Evolutionary conservation across 2,797 vertebrate species (phyloP).

Genomic region (Phataginus tetradactyla): DNA sequence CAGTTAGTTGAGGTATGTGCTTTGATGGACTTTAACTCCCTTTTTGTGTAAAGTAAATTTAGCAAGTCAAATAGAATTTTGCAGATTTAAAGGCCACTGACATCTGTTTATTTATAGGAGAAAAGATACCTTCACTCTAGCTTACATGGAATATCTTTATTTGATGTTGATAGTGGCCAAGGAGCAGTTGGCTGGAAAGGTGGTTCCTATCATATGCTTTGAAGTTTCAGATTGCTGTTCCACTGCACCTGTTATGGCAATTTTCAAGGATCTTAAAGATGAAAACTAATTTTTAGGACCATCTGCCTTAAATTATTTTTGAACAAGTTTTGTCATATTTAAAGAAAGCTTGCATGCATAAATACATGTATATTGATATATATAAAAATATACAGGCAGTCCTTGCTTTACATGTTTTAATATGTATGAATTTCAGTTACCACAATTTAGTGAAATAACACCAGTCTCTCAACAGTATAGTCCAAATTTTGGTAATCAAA

Average conservation of each 20-base stretch:
- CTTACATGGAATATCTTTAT: neutral
- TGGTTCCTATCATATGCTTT: neutral
- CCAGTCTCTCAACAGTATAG: neutral
- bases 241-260: neutral
- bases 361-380: neutral
- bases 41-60: slow-evolving; percentile 24
- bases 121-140: neutral
- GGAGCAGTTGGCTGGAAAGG: neutral
- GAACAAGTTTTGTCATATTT: slow-evolving; percentile 3
- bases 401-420: slow-evolving; percentile 17
- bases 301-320: slow-evolving; percentile 43
- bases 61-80: neutral
- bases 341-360: neutral
- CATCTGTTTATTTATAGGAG: neutral
- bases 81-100: neutral
- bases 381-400: neutral
- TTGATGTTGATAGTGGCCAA: neutral
- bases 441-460: neutral
- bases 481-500: neutral
- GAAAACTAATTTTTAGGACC: slow-evolving; percentile 26
- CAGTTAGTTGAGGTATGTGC: neutral
- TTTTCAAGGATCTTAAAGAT: slow-evolving; percentile 42
- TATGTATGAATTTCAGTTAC: neutral
- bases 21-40: neutral
- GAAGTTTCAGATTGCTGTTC: neutral